Conservation (phyloP, 2,797 vertebrate species). For the Mormyrops attenuatus region DNA sequence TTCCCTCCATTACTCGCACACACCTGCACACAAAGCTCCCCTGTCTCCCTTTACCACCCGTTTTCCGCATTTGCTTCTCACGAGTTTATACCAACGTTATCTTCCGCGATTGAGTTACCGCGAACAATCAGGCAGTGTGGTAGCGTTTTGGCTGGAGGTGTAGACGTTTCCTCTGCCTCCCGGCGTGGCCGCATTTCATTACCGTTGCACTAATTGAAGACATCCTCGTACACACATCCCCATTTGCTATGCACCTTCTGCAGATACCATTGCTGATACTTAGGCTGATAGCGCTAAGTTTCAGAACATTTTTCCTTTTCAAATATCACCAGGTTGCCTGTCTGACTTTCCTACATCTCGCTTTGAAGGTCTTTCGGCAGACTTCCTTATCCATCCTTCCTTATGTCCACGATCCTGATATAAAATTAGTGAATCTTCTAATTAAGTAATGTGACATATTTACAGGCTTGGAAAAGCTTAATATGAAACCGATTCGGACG, state of each 20-base stretch:
- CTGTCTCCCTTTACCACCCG: not conserved
- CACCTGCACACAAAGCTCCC: constrained; percentile 2
- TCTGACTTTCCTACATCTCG: not conserved
- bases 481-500: not conserved
- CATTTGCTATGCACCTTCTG: not conserved
- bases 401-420: not conserved
- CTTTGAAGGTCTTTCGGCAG: not conserved
- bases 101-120: constrained; percentile 9
- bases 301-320: not conserved
- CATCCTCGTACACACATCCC: constrained; percentile 5
- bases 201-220: constrained; percentile 11
- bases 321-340: not conserved
- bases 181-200: not conserved
- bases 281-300: not conserved
- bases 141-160: not conserved
- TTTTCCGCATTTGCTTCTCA: constrained; percentile 15
- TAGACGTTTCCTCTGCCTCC: not conserved
- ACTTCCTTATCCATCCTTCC: not conserved
- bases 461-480: not conserved
- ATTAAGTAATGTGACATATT: not conserved
- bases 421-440: not conserved
- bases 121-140: constrained; percentile 9
- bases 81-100: constrained; percentile 5
- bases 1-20: not conserved
- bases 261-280: not conserved